These are phyloP conservation scores for Drosophila seguyi DNA, from an alignment of 1,140 invertebrate genomes.

Conservation along the genomic window DNA sequence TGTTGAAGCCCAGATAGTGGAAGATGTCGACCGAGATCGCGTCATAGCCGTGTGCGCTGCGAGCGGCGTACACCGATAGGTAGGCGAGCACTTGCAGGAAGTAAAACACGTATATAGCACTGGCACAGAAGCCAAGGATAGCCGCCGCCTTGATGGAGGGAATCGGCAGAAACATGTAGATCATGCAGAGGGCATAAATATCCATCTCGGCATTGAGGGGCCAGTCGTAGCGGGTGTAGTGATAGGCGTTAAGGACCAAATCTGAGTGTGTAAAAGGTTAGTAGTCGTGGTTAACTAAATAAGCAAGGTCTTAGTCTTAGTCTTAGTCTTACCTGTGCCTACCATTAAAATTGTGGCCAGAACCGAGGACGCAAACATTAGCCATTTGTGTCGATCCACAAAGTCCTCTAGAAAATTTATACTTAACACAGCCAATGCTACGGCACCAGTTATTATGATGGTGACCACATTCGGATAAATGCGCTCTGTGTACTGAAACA, in stretches of 20 bases:
- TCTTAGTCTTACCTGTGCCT: too few species aligned
- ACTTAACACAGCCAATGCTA: constrained; percentile 82
- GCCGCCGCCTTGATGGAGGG: constrained; percentile 88
- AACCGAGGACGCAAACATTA: constrained; percentile 85
- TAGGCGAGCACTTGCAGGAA: constrained; percentile 87
- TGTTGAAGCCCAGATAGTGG: constrained; percentile 91
- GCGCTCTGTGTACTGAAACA: constrained; percentile 11
- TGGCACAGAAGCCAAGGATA: constrained; percentile 88
- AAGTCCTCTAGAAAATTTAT: constrained; percentile 85
- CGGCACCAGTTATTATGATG: not conserved
- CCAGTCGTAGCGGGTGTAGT: constrained; percentile 70
- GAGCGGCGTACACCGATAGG: not conserved
- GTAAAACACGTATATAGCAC: constrained; percentile 87
- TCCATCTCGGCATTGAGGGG: constrained; percentile 87
- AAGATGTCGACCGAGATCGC: constrained; percentile 87
- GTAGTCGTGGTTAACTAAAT: too few species aligned
- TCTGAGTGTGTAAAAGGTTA: constrained; percentile 74
- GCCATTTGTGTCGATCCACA: constrained; percentile 79
- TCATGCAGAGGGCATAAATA: constrained; percentile 89
- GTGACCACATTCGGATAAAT: not conserved
- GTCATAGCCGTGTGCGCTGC: not conserved
- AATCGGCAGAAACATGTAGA: constrained; percentile 92
- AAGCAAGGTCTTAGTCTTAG: too few species aligned
- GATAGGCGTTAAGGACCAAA: constrained; percentile 86
- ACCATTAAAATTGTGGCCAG: constrained; percentile 69